Evolutionary conservation across 2,113 vertebrate species (phyloP).

Genomic region (Perca schrenkii): DNA sequence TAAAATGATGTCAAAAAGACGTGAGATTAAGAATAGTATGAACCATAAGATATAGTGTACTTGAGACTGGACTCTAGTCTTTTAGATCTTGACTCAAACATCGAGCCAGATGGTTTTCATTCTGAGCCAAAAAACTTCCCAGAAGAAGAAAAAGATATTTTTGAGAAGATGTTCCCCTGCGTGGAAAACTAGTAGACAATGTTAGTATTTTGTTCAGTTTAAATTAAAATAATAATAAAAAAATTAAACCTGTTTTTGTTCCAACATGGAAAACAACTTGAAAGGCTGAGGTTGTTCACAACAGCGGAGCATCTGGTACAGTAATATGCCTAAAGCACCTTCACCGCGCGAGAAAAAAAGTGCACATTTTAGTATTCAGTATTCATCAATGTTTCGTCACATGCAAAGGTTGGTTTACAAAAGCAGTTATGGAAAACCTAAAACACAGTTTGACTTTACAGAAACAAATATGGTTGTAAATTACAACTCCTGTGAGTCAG

Average conservation of each 20-base stretch:
- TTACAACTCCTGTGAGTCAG: no score
- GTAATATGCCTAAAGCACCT: not conserved
- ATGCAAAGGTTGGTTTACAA: not conserved
- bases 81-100: not conserved
- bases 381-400: not conserved
- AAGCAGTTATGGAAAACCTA: not conserved
- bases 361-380: no score
- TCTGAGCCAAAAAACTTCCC: not conserved
- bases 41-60: not conserved
- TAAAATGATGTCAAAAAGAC: not conserved
- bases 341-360: no score
- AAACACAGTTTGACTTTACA: not conserved
- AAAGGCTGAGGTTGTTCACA: not conserved
- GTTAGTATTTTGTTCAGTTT: not conserved
- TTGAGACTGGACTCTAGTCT: not conserved
- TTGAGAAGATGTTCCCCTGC: no score
- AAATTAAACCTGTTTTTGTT: slow-evolving; percentile 10
- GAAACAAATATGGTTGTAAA: not conserved
- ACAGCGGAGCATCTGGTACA: not conserved
- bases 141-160: not conserved
- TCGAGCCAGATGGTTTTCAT: not conserved
- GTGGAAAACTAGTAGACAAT: not conserved
- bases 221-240: not conserved
- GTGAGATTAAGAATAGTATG: not conserved
- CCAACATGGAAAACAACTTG: not conserved